Evolutionary conservation across 2,797 vertebrate species (phyloP).

Genomic region (Sebastiscus albofasciatus): DNA sequence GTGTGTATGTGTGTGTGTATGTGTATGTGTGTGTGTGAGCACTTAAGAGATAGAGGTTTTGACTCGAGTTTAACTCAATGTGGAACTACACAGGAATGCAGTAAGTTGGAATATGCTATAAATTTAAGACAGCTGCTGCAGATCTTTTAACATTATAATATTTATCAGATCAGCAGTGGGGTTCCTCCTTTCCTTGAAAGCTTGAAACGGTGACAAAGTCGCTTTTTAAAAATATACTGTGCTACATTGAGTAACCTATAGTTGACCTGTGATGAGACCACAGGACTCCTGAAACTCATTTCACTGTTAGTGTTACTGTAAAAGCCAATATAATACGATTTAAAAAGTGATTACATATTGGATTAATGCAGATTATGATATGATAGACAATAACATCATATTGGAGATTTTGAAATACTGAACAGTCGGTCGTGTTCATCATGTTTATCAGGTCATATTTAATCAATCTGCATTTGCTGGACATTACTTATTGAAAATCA

Average conservation of each 20-base stretch:
- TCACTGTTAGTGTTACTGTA: neutral
- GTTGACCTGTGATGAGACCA: neutral
- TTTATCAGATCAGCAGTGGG: slow-evolving; percentile 58
- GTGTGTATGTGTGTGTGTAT: slow-evolving; percentile 26
- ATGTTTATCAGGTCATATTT: neutral
- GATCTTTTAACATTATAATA: slow-evolving; percentile 69
- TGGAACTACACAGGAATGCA: slow-evolving; percentile 68
- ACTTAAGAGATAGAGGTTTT: slow-evolving; percentile 61
- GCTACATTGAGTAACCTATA: neutral
- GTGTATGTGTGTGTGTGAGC: slow-evolving; percentile 29
- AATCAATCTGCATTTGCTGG: neutral
- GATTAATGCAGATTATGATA: neutral
- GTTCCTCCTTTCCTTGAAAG: slow-evolving; percentile 35
- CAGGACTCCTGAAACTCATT: neutral
- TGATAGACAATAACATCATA: neutral
- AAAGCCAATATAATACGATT: neutral
- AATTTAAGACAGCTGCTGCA: slow-evolving; percentile 69
- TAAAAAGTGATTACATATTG: neutral
- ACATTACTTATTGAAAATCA: neutral
- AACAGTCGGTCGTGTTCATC: neutral
- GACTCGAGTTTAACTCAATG: slow-evolving; percentile 57
- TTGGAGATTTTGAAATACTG: neutral
- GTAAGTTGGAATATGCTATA: slow-evolving; percentile 49
- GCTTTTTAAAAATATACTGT: neutral
- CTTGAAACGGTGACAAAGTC: slow-evolving; percentile 24